Conservation (phyloP, 2,797 vertebrate species). For the Cebuella pygmaea region DNA sequence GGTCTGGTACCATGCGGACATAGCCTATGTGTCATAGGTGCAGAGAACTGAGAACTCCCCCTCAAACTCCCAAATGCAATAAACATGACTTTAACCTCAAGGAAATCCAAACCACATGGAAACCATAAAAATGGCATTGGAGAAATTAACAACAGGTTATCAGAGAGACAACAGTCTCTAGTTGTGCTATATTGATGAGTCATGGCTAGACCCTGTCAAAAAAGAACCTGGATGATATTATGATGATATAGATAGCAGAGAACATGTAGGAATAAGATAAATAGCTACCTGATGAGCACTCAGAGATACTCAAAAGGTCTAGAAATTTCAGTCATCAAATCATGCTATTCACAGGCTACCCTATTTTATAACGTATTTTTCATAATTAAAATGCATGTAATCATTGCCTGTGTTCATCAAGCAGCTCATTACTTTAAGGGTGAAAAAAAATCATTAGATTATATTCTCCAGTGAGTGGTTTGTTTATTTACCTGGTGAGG, state of each 20-base stretch:
- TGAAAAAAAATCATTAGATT: conserved; percentile 15
- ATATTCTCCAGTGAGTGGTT: background rate
- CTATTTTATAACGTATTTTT: background rate
- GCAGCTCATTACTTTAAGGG: conserved; percentile 21
- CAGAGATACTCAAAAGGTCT: conserved; percentile 23
- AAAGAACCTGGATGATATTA: conserved; percentile 47
- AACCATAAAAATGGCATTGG: conserved; percentile 69
- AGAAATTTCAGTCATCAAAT: conserved; percentile 34
- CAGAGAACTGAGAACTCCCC: background rate
- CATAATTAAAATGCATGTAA: background rate
- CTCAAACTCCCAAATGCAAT: conserved; percentile 53
- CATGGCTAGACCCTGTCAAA: conserved; percentile 40
- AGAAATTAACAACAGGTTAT: conserved; percentile 78
- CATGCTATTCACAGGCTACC: background rate
- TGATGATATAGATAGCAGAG: conserved; percentile 3
- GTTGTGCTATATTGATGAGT: conserved; percentile 45
- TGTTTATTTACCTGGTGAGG: conserved; percentile 34
- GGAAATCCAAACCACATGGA: conserved; percentile 77
- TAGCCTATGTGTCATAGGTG: conserved; percentile 11
- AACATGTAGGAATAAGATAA: conserved; percentile 43
- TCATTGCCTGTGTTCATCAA: background rate
- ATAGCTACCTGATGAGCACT: conserved; percentile 33
- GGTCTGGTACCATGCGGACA: background rate
- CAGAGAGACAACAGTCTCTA: conserved; percentile 62
- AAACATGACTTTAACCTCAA: conserved; percentile 74